A percentile compares a stretch with the other conserved stretches of the same genome.
Evolutionary conservation across 2,113 vertebrate genomes (phyloP).

Genomic region (Etia nguti): DNA sequence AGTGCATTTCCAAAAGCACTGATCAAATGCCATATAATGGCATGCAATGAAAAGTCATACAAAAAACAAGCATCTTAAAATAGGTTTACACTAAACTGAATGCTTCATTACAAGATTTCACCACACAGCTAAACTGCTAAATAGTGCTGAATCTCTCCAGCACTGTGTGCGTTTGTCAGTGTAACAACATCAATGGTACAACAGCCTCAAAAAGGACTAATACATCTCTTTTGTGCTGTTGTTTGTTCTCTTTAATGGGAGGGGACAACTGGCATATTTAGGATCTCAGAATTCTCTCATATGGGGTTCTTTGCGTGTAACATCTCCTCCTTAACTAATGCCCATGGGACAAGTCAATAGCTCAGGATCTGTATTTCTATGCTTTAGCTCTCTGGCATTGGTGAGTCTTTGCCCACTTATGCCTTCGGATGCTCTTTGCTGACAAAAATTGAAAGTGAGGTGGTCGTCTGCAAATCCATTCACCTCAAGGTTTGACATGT

Average conservation of each 20-base stretch:
- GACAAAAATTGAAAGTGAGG: background rate
- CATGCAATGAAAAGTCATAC: background rate
- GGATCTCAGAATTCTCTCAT: background rate
- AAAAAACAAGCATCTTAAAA: background rate
- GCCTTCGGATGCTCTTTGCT: background rate
- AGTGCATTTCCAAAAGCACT: background rate
- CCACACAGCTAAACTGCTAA: background rate
- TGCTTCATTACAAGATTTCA: background rate
- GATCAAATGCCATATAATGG: background rate
- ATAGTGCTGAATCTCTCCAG: background rate
- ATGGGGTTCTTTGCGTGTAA: accelerated
- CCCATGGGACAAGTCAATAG: background rate
- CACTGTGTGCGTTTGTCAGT: background rate
- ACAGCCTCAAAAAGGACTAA: background rate
- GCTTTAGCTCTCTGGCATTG: background rate
- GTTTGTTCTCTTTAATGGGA: background rate
- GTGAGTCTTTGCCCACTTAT: background rate
- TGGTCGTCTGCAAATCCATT: background rate
- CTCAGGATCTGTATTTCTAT: background rate
- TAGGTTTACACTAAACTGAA: background rate
- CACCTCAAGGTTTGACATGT: background rate
- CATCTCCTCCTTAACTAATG: background rate
- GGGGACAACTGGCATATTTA: background rate
- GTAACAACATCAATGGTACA: background rate
- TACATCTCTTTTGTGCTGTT: background rate